Conservation (phyloP, 2,113 vertebrate genomes). For the Pachyramphus minor region DNA sequence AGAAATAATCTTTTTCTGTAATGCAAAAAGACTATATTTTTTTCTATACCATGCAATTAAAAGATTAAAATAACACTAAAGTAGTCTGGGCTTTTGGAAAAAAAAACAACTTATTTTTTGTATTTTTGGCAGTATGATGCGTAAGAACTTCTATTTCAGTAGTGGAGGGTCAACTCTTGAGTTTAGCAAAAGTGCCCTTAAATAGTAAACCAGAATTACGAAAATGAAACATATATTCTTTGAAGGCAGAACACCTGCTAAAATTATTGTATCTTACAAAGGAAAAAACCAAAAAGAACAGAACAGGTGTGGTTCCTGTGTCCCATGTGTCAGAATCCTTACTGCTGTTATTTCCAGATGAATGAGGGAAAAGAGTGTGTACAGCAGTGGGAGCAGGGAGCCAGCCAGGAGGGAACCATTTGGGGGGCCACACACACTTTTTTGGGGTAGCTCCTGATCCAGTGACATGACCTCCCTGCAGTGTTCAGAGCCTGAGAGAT, state of each 20-base stretch:
- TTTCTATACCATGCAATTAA: not conserved
- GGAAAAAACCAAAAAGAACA: not conserved
- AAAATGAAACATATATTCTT: not conserved
- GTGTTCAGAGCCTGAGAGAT: accelerated
- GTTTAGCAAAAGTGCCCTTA: not conserved
- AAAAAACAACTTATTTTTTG: not conserved
- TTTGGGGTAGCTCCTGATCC: not conserved
- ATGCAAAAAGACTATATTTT: not conserved
- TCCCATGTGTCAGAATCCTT: not conserved
- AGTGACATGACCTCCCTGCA: not conserved
- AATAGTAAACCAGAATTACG: not conserved
- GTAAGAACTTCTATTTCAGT: not conserved
- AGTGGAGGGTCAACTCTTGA: not conserved
- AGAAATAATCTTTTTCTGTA: not conserved
- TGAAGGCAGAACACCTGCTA: not conserved
- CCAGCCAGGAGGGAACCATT: not conserved
- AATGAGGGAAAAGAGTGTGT: not conserved
- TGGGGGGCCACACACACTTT: accelerated
- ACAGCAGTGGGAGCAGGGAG: not conserved
- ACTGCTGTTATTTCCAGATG: not conserved
- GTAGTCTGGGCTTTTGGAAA: not conserved
- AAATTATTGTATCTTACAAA: not conserved
- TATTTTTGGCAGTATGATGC: not conserved
- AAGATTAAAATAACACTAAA: not conserved
- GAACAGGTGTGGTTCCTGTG: not conserved